A percentile compares a stretch with the other conserved stretches of the same genome.
These are phyloP conservation scores for Verasper variegatus DNA, from an alignment of 2,113 vertebrate genomes.

Conservation along the genomic window DNA sequence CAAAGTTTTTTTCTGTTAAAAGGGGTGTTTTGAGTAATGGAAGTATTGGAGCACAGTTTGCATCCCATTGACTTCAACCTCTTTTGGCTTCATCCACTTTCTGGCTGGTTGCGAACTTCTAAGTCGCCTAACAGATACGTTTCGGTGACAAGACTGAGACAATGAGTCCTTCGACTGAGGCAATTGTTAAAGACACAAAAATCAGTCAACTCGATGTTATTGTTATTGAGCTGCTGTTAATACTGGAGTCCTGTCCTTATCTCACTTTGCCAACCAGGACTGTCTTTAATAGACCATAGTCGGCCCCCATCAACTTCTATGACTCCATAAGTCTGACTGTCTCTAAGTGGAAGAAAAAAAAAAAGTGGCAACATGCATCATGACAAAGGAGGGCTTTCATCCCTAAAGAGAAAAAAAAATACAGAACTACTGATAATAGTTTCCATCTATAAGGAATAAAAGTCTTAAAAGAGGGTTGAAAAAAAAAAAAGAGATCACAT, in stretches of 20 bases:
- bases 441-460: slow-evolving; percentile 21
- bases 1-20: slow-evolving; percentile 24
- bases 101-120: slow-evolving; percentile 30
- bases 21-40: slow-evolving; percentile 44
- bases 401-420: slow-evolving; percentile 1
- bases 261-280: slow-evolving; percentile 50
- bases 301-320: slow-evolving; percentile 20
- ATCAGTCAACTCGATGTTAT: slow-evolving; percentile 28
- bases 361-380: not conserved
- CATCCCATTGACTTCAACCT: slow-evolving; percentile 41
- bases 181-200: slow-evolving; percentile 5
- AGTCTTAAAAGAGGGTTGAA: slow-evolving; percentile 14
- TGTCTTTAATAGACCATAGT: slow-evolving; percentile 37
- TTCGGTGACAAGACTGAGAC: slow-evolving; percentile 13
- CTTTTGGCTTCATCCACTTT: slow-evolving; percentile 21
- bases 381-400: slow-evolving; percentile 28
- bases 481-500: slow-evolving; percentile 15
- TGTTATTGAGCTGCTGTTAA: slow-evolving; percentile 47
- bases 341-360: not conserved
- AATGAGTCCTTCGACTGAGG: slow-evolving; percentile 36
- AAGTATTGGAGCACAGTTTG: slow-evolving; percentile 51
- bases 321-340: slow-evolving; percentile 9
- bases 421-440: slow-evolving; percentile 13
- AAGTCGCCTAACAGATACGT: slow-evolving; percentile 18
- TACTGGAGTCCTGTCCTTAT: slow-evolving; percentile 38